These are phyloP conservation scores for Oreotrochilus melanogaster DNA, from an alignment of 2,113 vertebrate genomes.

Conservation along the genomic window DNA sequence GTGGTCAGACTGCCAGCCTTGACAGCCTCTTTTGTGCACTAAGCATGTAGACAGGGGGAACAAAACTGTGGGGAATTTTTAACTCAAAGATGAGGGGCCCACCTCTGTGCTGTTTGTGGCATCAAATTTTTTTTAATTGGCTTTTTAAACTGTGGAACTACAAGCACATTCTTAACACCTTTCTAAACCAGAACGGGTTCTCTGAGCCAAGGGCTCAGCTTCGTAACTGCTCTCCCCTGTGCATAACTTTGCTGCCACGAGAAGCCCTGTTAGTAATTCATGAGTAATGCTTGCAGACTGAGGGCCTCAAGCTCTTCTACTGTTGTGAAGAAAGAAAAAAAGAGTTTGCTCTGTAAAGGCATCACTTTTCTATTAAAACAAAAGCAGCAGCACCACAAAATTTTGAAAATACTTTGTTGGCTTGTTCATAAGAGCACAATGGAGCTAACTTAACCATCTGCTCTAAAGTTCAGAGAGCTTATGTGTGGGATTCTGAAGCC, in stretches of 20 bases:
- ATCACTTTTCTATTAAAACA: not conserved
- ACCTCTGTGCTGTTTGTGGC: not conserved
- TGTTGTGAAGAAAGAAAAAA: not conserved
- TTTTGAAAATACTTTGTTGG: not conserved
- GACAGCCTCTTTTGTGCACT: not conserved
- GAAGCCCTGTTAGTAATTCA: not conserved
- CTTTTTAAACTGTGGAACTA: not conserved
- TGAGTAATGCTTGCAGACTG: not conserved
- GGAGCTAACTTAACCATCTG: not conserved
- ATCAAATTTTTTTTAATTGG: not conserved
- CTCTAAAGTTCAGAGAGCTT: not conserved
- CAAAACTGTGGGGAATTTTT: not conserved
- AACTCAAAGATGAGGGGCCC: not conserved
- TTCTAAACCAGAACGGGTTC: not conserved
- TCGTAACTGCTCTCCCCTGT: not conserved
- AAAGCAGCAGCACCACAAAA: no score
- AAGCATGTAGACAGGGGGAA: not conserved
- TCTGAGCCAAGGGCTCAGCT: not conserved
- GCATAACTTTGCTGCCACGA: not conserved
- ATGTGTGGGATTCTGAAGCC: not conserved
- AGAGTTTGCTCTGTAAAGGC: not conserved
- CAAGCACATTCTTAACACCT: not conserved
- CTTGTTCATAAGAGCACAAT: not conserved
- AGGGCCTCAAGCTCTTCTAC: not conserved
- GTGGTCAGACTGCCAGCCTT: not conserved